Evolutionary conservation across 35 echinoderm and acorn worm genomes (phyloP).

Genomic region (Ptychodera flava): DNA sequence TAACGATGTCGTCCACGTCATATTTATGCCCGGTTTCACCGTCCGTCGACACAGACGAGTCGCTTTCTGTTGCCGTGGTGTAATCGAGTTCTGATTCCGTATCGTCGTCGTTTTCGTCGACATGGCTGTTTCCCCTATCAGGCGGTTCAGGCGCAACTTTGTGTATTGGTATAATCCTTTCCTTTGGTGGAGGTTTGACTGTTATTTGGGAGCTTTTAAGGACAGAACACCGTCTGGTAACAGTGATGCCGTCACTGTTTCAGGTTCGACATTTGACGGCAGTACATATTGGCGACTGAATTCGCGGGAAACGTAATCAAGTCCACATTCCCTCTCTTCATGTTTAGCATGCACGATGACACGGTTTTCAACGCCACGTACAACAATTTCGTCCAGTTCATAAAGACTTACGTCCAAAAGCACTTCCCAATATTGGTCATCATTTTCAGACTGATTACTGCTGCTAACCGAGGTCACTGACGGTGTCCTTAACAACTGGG

Average conservation of each 20-base stretch:
- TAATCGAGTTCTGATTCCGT: too few species aligned
- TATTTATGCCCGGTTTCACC: too few species aligned
- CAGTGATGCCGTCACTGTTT: not conserved
- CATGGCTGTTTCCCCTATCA: too few species aligned
- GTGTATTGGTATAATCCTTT: not conserved
- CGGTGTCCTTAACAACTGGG: not conserved
- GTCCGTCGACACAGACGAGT: too few species aligned
- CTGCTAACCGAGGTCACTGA: not conserved
- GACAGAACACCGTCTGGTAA: not conserved
- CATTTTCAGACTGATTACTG: not conserved
- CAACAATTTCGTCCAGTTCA: not conserved
- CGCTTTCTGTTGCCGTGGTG: too few species aligned
- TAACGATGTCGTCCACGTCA: too few species aligned
- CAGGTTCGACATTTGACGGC: not conserved
- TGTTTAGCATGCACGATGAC: not conserved
- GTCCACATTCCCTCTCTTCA: not conserved
- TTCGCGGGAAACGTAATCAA: not conserved
- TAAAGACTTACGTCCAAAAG: not conserved
- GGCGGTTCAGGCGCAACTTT: not conserved
- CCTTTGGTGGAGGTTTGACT: constrained; percentile 25
- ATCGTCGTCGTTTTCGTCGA: not conserved
- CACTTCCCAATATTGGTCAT: not conserved
- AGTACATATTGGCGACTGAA: not conserved
- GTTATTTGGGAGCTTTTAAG: not conserved
- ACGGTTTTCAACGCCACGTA: constrained; percentile 28